Base-by-base conservation (phyloP, 1,140 invertebrate genomes). In the Rhagoletis zephyria region DNA sequence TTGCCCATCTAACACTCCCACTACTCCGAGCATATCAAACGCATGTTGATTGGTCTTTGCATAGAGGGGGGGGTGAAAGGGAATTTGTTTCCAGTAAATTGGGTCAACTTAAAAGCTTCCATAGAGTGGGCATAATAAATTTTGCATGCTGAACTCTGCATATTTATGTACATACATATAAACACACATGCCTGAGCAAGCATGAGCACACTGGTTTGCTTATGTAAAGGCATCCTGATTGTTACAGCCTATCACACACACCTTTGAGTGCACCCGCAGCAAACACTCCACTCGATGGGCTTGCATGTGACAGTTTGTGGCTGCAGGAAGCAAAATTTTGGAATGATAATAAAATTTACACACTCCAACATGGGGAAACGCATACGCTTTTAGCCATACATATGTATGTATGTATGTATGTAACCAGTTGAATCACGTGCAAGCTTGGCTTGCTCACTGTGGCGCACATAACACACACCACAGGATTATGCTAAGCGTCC, bases 311-410 rank as follows among this genome's bases (percentile, higher is more conserved):
- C 74, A 56, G 74, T 42, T 81, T 56, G 74, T 81, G 30, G 74
- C 74, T 56, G 51, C 74, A 81, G 74, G 74, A 81, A 81, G 74
- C 74, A 51, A 9, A 81, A 81, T 56, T 81, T 81, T 16, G 30
- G 74, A 56, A 56, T 81, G 74, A 59, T 81, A 81, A 81, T 81
- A 81, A 81, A 81, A 81, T 81, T 56, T 81, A 81, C 48, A 81
- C 48, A 56, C 48, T 56, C 74, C 45, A 81, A 81, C 30, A 30
- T 51, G 4, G 48, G 2, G 3, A 51, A 56, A 12, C 14, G 51
- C 5, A 56, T 56, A 56, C 2, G 1, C 10, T 7, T 56, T 9
- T 56, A 10, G 5, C 5, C 51, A 56, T 2, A 6, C 67, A 74
- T 48, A 16, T 4, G 9, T 74, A 30, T 65, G 64, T 65, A 65